Conservation (phyloP, 2,113 vertebrate species). For the Pachycephala philippinensis region DNA sequence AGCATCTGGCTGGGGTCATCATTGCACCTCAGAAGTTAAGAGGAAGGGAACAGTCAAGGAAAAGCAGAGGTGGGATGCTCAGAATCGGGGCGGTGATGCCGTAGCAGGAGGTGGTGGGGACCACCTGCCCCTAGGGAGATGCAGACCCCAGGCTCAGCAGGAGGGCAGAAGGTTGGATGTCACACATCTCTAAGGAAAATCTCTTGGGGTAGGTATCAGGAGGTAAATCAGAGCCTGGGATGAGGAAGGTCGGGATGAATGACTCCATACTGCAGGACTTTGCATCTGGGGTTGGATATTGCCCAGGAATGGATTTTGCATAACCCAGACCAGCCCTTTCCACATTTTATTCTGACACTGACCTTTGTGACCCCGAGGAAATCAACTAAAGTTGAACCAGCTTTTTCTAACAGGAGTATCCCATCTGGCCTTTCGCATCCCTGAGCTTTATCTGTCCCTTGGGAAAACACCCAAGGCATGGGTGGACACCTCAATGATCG, state of each 20-base stretch:
- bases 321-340: neutral
- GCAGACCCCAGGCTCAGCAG: accelerated
- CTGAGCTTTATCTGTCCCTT: neutral
- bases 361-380: neutral
- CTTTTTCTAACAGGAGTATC: neutral
- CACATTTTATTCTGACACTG: neutral
- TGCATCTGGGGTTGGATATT: neutral
- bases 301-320: neutral
- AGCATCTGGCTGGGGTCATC: neutral
- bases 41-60: neutral
- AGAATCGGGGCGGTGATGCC: accelerated
- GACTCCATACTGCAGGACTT: neutral
- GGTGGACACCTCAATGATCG: accelerated
- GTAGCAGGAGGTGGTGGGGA: neutral
- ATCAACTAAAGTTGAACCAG: neutral
- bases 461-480: neutral
- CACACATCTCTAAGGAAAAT: neutral
- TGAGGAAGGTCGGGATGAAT: accelerated
- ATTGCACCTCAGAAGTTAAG: neutral
- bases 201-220: neutral
- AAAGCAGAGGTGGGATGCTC: neutral
- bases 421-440: neutral
- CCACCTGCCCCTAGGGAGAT: accelerated
- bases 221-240: neutral
- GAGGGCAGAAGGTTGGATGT: neutral